These are phyloP conservation scores for Lethenteron reissneri DNA, from an alignment of 2,113 vertebrate species.

Conservation along the genomic window DNA sequence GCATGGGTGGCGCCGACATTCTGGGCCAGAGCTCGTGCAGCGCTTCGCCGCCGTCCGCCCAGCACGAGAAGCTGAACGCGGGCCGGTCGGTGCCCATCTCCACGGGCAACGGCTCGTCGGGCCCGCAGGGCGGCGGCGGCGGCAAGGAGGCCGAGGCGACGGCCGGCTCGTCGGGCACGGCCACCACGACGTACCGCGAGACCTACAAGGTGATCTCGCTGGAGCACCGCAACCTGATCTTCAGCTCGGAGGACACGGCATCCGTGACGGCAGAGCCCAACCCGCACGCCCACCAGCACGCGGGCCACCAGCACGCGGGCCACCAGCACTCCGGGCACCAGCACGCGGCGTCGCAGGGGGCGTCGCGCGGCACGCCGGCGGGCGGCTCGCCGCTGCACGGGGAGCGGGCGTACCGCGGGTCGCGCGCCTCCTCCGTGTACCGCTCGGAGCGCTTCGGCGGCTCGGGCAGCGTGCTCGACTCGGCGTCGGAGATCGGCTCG, in stretches of 20 bases:
- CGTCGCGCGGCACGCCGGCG: background rate
- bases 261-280: too few relatives aligned
- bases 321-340: background rate
- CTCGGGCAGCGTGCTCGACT: conserved; percentile 5
- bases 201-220: conserved; percentile 4
- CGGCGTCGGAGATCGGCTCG: background rate
- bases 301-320: too few relatives aligned
- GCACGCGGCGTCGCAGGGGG: background rate
- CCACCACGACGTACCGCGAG: conserved; percentile 5
- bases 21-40: too few relatives aligned
- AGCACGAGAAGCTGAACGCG: too few relatives aligned
- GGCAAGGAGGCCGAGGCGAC: too few relatives aligned
- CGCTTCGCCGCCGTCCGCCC: too few relatives aligned
- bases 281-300: too few relatives aligned
- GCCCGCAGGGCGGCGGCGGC: too few relatives aligned
- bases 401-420: background rate
- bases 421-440: background rate
- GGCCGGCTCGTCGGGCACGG: background rate
- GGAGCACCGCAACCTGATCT: conserved; percentile 6
- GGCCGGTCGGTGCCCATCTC: too few relatives aligned
- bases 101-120: too few relatives aligned
- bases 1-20: too few relatives aligned
- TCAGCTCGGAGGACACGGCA: background rate
- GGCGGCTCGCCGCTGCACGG: conserved; percentile 4
- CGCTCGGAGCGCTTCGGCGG: conserved; percentile 4